Percentiles rank a stretch among this genome's conserved stretches.
Conservation (phyloP, 2,888 invertebrate genomes). For the Fragum whitleyi region DNA sequence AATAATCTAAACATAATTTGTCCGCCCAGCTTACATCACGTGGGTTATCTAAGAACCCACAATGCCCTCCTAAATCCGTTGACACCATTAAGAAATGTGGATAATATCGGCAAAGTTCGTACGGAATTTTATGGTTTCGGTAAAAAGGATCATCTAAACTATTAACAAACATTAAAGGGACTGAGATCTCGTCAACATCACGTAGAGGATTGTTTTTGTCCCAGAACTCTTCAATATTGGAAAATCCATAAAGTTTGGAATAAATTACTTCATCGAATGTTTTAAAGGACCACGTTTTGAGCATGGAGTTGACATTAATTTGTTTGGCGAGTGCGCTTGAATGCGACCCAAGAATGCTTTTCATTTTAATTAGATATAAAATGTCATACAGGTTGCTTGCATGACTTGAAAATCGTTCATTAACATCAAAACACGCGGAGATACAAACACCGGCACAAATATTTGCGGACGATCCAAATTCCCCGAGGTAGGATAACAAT, state of each 20-base stretch:
- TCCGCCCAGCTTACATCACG: constrained; percentile 74
- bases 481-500: constrained; percentile 81
- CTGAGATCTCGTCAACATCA: constrained; percentile 80
- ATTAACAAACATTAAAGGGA: constrained; percentile 80
- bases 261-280: constrained; percentile 74
- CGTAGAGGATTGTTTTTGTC: constrained; percentile 80
- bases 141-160: constrained; percentile 81
- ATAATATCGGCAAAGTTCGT: constrained; percentile 78
- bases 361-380: constrained; percentile 70
- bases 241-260: constrained; percentile 69
- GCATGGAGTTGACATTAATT: constrained; percentile 68
- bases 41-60: constrained; percentile 77
- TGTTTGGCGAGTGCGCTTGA: constrained; percentile 68
- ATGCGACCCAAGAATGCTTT: constrained; percentile 73
- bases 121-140: constrained; percentile 72
- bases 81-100: constrained; percentile 80
- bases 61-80: constrained; percentile 80
- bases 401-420: constrained; percentile 58
- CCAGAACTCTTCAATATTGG: constrained; percentile 78
- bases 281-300: constrained; percentile 65
- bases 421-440: constrained; percentile 74
- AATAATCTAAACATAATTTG: constrained; percentile 72
- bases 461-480: constrained; percentile 79
- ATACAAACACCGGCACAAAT: constrained; percentile 77
- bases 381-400: constrained; percentile 69